phyloP scores from a whole-genome alignment of 1,140 invertebrate species.

The Zaprionus gabonicus region DNA sequence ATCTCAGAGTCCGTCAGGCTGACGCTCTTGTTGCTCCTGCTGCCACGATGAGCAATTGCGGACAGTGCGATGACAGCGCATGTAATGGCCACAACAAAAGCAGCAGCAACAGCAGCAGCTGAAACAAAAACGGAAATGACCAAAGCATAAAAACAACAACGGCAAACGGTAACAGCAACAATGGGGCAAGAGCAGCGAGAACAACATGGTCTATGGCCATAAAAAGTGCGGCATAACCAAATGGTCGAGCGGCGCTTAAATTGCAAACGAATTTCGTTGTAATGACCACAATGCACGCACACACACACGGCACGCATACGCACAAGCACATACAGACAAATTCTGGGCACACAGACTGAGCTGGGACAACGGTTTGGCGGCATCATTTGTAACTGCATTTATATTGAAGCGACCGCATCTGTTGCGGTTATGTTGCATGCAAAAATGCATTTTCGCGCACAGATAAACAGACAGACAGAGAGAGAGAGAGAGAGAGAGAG shows the following conservation, averaged over 20 bases:
- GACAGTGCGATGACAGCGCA: constrained; percentile 58
- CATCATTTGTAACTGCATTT: constrained; percentile 80
- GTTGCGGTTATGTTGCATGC: constrained; percentile 82
- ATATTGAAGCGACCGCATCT: constrained; percentile 82
- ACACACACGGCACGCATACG: constrained; percentile 16
- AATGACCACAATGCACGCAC: constrained; percentile 72
- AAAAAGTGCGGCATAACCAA: constrained; percentile 53
- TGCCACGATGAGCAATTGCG: constrained; percentile 63
- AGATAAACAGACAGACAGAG: constrained; percentile 70
- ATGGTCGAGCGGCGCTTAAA: constrained; percentile 30
- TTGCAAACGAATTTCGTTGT: constrained; percentile 73
- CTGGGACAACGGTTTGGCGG: constrained; percentile 29
- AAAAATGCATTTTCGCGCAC: constrained; percentile 82
- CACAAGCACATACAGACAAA: constrained; percentile 12
- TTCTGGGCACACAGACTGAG: constrained; percentile 1
- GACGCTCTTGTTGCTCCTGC: constrained; percentile 1
- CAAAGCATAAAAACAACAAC: constrained; percentile 65
- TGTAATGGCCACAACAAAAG: constrained; percentile 58
- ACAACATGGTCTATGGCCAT: constrained; percentile 49
- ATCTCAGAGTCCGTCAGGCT: constrained; percentile 1
- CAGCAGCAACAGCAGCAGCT: constrained; percentile 2
- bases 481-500: constrained; percentile 40
- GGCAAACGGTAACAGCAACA: constrained; percentile 19
- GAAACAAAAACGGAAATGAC: constrained; percentile 77
- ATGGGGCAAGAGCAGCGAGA: constrained; percentile 19